Base-by-base conservation (phyloP, 2,113 vertebrate genomes). In the Psephotus haematonotus region DNA sequence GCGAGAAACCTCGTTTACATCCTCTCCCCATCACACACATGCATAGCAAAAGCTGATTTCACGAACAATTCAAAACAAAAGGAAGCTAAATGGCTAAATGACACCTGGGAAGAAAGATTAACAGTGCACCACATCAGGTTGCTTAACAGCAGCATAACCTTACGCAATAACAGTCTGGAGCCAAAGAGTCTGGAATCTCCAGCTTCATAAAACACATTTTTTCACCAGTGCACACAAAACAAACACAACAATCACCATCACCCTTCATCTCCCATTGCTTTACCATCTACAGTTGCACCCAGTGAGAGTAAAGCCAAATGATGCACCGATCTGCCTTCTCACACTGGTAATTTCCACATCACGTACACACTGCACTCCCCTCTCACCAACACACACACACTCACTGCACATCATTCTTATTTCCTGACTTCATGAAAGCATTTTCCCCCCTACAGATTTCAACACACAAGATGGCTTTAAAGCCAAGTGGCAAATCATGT, bases 181-280 rank as follows among this genome's bases (percentile, higher is more conserved):
- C 57, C 91, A 33, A 64, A 41, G 35, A 84, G 92, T 82, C 93
- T 96, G 88, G 65, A 93, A 89, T 31, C 74, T 94, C 41, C 39
- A 89, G 80, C 80, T 94, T 71, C 39, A 29, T n/a, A 57, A 72
- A 63, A 82, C 53, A 57, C 6, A 12, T 60, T 95, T 93, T 92
- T 90, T 79, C 76, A 92, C 33, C 22, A 20, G 55, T 1, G 2
- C 31, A 60, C 39, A 78, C 52, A 92, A 88, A 94, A 78, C 86
- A 96, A 96, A 64, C 59, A 76, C 43, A 81, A 60, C 35, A 47
- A 27, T 50, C 69, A 75, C 60, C 76, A 71, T 41, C 29, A 41
- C 10, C 44, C 64, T 81, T 88, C 64, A 67, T 25, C 41, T 84
- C 55, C 39, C 7, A 0, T 13, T 71, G 60, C 60, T 94, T 47